Base-by-base conservation (phyloP, 1,140 invertebrate genomes). In the Heliconius melpomene region DNA sequence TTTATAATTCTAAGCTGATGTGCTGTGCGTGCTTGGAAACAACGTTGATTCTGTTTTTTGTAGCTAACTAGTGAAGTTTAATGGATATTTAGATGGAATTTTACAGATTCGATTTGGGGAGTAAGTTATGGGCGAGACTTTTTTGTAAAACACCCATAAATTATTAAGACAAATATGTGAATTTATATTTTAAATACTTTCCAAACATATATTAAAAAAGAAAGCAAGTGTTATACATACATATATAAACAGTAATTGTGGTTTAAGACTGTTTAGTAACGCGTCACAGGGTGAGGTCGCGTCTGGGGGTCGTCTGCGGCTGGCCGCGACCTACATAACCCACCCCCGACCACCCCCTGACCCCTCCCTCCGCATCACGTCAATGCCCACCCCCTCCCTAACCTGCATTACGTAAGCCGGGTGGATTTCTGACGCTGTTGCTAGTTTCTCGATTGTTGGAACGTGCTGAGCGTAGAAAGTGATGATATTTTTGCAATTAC, bases 261-360 rank as follows among this genome's bases (percentile, higher is more conserved):
- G 38, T 74, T 52, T 57, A 66, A 66, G 13, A 13, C 9, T 29
- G 75, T 77, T 77, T 73, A 40, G 29, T 36, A 38, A 38, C 76
- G 76, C 79, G 82, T 78, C 74, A 82, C 83, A 81, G 82, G 83
- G 83, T 82, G 84, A 83, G 85, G 82, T 75, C 80, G 84, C 86
- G 91, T 93, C 91, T 93, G 84, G 88, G 91, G 90, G 88, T 93
- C 88, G 91, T 93, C 91, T 93, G 88, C 85, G 87, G 60, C 60
- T 66, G 79, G 87, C 87, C 86, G 82, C 90, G 91, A 92, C 91
- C 91, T 92, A 92, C 86, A 91, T 91, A 70, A n/a, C 66, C 60
- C 70, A 74, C 71, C 83, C 85, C 82, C 77, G 32, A 36, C 71
- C 70, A 78, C 71, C 83, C 85, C 82, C 78, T 79, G 80, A 78